Evolutionary conservation across 2,888 invertebrate genomes (phyloP), one percentile per base, ranked within the genome.

Genomic region (Colletes collaris): DNA sequence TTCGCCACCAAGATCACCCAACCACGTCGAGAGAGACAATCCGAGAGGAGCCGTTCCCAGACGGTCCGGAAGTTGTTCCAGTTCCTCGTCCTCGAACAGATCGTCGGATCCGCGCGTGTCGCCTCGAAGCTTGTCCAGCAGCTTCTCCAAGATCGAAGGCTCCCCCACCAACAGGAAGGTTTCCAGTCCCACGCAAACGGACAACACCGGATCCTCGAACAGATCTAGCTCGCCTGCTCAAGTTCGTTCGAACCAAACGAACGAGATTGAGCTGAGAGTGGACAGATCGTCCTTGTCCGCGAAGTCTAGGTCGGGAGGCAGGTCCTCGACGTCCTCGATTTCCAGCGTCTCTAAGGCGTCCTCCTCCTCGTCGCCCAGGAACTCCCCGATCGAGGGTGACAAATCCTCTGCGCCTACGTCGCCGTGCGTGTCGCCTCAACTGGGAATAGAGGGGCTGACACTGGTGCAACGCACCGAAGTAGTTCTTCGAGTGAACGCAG

Each of bases 381-480:
- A 86, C 37, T 91, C 91, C 0, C 90, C 91, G 10, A 63, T 87
- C 6, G 89, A 90, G 13, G 85, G 69, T n/a, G 83, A 79, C 19
- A 87, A 85, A 58, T 75, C 67, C 7, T 83, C 87, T 6, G 63
- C 81, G 0, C 44, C 64, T 4, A 65, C 69, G 13, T 92, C 91
- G 0, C 91, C 91, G 0, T 89, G 91, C 63, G 90, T 91, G 4
- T 92, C 92, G 0, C 91, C 92, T 0, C 92, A 90, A 40, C 90
- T 91, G 0, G 94, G 93, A 4, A 92, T 94, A 69, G 94, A 94
- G 87, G 94, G 93, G 1, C 91, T 95, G 59, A 94, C 95, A 77
- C 90, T 95, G 83, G 94, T 95, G 82, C 95, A 96, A 89, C 93
- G 95, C 87, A 95, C 95, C 82, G 95, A 96, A 90, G 94, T 96